Evolutionary conservation across 1,140 invertebrate genomes (phyloP).

Genomic region (Saxidomus purpurata): DNA sequence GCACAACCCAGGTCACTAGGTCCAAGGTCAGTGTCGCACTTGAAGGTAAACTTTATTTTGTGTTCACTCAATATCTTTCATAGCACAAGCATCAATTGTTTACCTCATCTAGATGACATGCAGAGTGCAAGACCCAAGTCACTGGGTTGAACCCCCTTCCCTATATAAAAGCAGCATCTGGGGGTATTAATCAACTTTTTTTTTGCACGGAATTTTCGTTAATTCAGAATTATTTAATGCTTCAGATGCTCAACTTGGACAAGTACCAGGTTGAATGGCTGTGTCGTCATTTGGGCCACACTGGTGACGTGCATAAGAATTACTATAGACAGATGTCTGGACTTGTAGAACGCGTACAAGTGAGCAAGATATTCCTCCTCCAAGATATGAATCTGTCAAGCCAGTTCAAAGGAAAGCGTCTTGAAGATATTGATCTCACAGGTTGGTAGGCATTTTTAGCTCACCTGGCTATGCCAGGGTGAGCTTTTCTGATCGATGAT

Average conservation of each 20-base stretch:
- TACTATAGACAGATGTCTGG: conserved; percentile 39
- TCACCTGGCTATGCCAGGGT: no score
- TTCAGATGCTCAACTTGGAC: conserved; percentile 35
- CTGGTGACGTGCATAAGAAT: conserved; percentile 9
- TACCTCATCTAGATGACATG: no score
- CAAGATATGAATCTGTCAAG: conserved; percentile 33
- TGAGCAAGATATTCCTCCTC: conserved; percentile 25
- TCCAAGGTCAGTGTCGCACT: no score
- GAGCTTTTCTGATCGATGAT: no score
- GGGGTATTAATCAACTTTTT: neutral
- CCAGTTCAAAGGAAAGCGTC: conserved; percentile 25
- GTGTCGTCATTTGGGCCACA: conserved; percentile 45
- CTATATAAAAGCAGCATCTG: neutral
- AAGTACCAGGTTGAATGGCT: conserved; percentile 45
- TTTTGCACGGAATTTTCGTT: no score
- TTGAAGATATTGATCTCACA: conserved; percentile 32
- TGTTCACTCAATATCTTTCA: no score
- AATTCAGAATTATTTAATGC: no score
- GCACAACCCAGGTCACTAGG: no score
- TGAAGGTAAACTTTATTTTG: no score
- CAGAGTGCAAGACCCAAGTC: no score
- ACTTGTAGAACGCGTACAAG: conserved; percentile 31
- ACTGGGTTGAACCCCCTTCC: neutral
- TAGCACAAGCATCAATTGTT: no score
- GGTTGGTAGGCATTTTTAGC: conserved; percentile 29